Evolutionary conservation across 1,140 invertebrate genomes (phyloP), one percentile per base, ranked within the genome.

Genomic region (Zaprionus ornatus): DNA sequence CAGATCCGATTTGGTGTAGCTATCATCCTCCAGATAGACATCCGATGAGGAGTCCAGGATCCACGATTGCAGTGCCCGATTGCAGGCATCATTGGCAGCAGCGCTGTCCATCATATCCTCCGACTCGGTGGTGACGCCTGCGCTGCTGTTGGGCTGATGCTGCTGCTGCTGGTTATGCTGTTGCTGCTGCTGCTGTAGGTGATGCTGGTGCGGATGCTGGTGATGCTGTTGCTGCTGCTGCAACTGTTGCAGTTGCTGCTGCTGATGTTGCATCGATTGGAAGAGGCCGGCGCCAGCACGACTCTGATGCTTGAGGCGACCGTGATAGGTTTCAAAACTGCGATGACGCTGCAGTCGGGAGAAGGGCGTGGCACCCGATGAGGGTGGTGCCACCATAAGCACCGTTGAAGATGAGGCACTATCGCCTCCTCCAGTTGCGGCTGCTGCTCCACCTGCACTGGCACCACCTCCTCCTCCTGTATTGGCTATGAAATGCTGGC

Each of bases 11-110:
- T 92, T 92, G 61, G 91, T 92, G 57, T 87, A 92, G 65, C 91
- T 90, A 67, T 92, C 91, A 63, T 92, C 90, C 66, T 92, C 91
- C 68, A 92, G 66, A 63, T 91, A 92, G 17, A 91, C 86, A 72
- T 92, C 91, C n/a, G 91, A 92, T 1, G 90, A 92, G 17, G 91
- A 91, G 72, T 91, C 91, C 85, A 92, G 27, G 52, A 92, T 91
- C 91, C 91, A 92, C 23, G 91, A 91, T 17, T 88, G 86, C 17
- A 91, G 54, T 2, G 81, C 76, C 9, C 80, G 75, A 59, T 63
- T 80, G 64, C 75, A 74, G 9, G 62, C 70, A 23, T 90, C 71
- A 42, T 78, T 5, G 76, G 74, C 15, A 74, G 40, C 40, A 73
- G 40, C 40, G 40, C 40, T 45, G 7, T 45, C n/a, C n/a, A 45